Evolutionary conservation across 2,113 vertebrate species (phyloP).

Genomic region (Falco punctatus): DNA sequence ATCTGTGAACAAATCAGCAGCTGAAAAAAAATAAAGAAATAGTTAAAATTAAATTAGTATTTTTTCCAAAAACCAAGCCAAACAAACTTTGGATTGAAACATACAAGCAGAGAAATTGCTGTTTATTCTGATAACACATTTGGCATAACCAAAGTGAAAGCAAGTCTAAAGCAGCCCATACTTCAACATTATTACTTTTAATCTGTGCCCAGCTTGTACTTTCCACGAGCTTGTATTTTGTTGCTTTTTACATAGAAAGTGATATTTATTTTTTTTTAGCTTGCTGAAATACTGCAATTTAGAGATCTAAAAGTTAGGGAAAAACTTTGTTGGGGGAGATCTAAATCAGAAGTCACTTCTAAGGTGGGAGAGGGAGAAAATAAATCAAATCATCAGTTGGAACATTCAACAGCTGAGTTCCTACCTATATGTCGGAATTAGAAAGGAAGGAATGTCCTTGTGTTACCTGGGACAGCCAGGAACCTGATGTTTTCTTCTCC

Average conservation of each 20-base stretch:
- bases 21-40: conserved; percentile 55
- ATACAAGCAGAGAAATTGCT: background rate
- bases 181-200: background rate
- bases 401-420: background rate
- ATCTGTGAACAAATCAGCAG: conserved; percentile 91
- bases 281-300: background rate
- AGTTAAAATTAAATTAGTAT: background rate
- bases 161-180: background rate
- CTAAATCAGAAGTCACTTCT: background rate
- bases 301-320: background rate
- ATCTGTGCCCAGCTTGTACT: background rate
- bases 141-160: background rate
- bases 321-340: background rate
- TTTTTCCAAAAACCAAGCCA: background rate
- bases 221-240: background rate
- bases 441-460: background rate
- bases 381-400: background rate
- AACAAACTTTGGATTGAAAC: background rate
- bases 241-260: background rate
- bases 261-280: background rate
- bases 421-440: background rate
- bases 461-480: background rate
- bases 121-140: background rate
- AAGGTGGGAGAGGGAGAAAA: rapidly evolving
- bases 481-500: background rate